Conservation (phyloP, 1,140 invertebrate species). For the Calycopis cecrops region DNA sequence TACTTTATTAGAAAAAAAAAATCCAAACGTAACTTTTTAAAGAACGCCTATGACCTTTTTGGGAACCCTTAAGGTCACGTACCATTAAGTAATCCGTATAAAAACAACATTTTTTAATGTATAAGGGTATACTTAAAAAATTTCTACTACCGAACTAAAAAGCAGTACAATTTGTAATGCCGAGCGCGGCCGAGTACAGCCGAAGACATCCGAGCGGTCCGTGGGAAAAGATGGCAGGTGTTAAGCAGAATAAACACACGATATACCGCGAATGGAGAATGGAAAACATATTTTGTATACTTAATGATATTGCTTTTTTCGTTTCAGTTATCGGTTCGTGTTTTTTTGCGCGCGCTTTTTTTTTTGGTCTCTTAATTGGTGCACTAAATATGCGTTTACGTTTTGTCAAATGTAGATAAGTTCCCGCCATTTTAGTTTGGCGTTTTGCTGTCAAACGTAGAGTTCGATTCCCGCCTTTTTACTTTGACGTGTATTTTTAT, state of each 20-base stretch:
- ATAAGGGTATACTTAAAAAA: no score
- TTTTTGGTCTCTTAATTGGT: slow-evolving; percentile 58
- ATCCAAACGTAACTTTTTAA: no score
- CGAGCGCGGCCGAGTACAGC: slow-evolving; percentile 43
- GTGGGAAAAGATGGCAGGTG: slow-evolving; percentile 72
- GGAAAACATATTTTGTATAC: slow-evolving; percentile 74
- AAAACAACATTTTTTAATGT: no score
- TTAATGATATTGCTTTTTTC: slow-evolving; percentile 74
- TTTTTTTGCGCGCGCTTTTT: slow-evolving; percentile 62
- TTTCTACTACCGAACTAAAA: neutral
- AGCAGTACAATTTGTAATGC: slow-evolving; percentile 20
- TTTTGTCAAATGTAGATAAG: neutral
- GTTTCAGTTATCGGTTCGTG: slow-evolving; percentile 54
- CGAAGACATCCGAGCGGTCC: slow-evolving; percentile 53
- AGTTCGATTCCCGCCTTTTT: no score
- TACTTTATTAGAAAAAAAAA: no score
- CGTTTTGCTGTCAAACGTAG: neutral
- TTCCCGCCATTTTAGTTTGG: no score
- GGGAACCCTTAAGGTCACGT: no score
- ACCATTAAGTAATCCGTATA: no score
- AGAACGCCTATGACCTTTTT: no score
- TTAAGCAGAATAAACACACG: slow-evolving; percentile 66
- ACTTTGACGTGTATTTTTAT: no score
- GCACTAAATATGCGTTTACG: slow-evolving; percentile 21
- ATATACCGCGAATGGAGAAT: slow-evolving; percentile 70